Evolutionary conservation across 1,140 invertebrate species (phyloP).

Genomic region (Drosophila burlai): DNA sequence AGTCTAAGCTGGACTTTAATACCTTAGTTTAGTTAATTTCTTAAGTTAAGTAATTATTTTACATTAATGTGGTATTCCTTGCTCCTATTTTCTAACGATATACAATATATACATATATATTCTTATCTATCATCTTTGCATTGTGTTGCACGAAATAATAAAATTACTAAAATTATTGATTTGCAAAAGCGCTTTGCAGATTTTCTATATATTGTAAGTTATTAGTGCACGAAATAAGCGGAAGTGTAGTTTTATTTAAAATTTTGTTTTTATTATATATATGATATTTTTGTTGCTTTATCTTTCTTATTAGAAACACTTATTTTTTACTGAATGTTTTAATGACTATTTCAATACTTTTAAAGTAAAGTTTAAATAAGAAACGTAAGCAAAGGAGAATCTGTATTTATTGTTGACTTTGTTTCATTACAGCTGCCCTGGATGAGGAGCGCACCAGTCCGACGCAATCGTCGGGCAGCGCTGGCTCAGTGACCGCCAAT

Average conservation of each 20-base stretch:
- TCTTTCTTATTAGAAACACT: not conserved
- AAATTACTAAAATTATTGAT: not conserved
- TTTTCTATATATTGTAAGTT: not conserved
- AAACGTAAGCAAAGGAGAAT: not conserved
- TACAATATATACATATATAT: not conserved
- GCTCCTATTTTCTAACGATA: not conserved
- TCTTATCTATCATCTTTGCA: not conserved
- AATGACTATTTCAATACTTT: not conserved
- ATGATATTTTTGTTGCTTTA: not conserved
- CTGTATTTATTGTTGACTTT: not conserved
- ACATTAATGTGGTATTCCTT: not conserved
- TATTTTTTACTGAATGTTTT: not conserved
- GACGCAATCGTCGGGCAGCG: constrained; percentile 84
- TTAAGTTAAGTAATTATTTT: not conserved
- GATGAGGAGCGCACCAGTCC: constrained; percentile 86
- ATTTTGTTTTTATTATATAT: not conserved
- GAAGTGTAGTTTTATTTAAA: not conserved
- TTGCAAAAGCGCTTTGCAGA: not conserved
- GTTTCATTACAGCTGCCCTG: constrained; percentile 84
- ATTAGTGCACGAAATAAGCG: not conserved
- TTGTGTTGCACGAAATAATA: not conserved
- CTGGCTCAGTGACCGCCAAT: constrained; percentile 54
- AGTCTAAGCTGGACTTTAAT: not conserved
- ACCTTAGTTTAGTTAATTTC: not conserved
- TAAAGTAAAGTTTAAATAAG: not conserved